Base-by-base conservation (phyloP, 37 sponge, comb jelly and placozoan species). In the Sycon ciliatum region DNA sequence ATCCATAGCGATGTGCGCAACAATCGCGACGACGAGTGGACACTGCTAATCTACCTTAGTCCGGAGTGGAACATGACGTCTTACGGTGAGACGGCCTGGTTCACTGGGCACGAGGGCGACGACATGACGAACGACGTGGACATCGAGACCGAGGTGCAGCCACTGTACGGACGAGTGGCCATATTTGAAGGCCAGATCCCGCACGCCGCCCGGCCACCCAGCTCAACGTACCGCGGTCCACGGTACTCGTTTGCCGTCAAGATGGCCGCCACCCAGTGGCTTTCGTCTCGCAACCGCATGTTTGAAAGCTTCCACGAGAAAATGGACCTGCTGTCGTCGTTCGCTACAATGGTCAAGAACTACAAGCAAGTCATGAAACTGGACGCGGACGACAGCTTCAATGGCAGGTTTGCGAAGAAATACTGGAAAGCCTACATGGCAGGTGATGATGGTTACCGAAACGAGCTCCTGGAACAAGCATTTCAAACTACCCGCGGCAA, bases 321-420 rank as follows among this genome's bases (percentile, higher is more conserved):
- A n/a, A n/a, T n/a, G n/a, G n/a, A n/a, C n/a, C n/a, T n/a, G n/a
- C n/a, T n/a, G n/a, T n/a, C n/a, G n/a, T n/a, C n/a, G n/a, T n/a
- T n/a, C n/a, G n/a, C n/a, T n/a, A n/a, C n/a, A n/a, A n/a, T n/a
- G n/a, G n/a, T n/a, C n/a, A n/a, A n/a, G n/a, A n/a, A n/a, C n/a
- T n/a, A n/a, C n/a, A n/a, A n/a, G n/a, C n/a, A n/a, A n/a, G n/a
- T n/a, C n/a, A n/a, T n/a, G n/a, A n/a, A n/a, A n/a, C n/a, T n/a
- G n/a, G n/a, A n/a, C n/a, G n/a, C n/a, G 87, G 82, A 67, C 87
- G 83, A 1, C 65, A 82, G 34, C 64, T 73, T 28, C 62, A 56
- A 49, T 86, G 87, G 87, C 79, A 63, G 60, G 82, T 72, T 58
- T 62, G 82, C 7, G 49, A 62, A 9, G 31, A 24, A 0, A 72